A percentile compares a stretch with the other conserved stretches of the same genome.
phyloP scores from a whole-genome alignment of 2,113 vertebrate species.

The Psettodes erumei region DNA sequence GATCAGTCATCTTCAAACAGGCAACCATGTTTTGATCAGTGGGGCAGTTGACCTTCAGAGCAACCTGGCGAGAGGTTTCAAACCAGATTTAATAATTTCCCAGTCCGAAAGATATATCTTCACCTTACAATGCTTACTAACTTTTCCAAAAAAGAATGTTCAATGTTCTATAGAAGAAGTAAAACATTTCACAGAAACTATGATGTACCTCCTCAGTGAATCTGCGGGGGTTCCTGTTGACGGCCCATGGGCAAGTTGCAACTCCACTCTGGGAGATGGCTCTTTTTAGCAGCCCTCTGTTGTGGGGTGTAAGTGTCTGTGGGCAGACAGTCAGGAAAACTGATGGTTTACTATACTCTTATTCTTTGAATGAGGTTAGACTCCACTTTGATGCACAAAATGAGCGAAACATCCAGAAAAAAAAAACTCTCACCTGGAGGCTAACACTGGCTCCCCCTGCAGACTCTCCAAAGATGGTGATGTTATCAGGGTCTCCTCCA shows the following conservation, averaged over 20 bases:
- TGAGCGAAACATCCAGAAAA: neutral
- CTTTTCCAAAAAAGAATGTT: neutral
- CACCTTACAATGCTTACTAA: neutral
- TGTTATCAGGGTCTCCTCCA: constrained; percentile 90
- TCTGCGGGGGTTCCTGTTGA: constrained; percentile 86
- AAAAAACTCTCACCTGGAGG: constrained; percentile 86
- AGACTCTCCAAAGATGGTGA: constrained; percentile 96
- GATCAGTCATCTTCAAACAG: constrained; percentile 86
- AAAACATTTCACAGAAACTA: neutral
- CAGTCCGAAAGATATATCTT: neutral
- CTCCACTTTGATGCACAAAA: neutral
- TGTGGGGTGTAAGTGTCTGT: constrained; percentile 89
- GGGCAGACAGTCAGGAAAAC: neutral
- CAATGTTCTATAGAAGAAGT: neutral
- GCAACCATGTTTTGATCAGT: constrained; percentile 78
- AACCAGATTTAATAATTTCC: neutral
- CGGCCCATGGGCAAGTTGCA: constrained; percentile 86
- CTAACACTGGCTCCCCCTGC: constrained; percentile 84
- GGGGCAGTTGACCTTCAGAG: constrained; percentile 86
- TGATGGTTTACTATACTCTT: neutral
- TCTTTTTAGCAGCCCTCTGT: constrained; percentile 89
- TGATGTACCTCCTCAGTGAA: constrained; percentile 84
- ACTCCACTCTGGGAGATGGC: constrained; percentile 95
- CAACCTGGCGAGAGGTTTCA: constrained; percentile 80
- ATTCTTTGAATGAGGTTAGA: neutral